These are phyloP conservation scores for Pedetes capensis DNA, from an alignment of 2,113 vertebrate genomes.

Conservation along the genomic window DNA sequence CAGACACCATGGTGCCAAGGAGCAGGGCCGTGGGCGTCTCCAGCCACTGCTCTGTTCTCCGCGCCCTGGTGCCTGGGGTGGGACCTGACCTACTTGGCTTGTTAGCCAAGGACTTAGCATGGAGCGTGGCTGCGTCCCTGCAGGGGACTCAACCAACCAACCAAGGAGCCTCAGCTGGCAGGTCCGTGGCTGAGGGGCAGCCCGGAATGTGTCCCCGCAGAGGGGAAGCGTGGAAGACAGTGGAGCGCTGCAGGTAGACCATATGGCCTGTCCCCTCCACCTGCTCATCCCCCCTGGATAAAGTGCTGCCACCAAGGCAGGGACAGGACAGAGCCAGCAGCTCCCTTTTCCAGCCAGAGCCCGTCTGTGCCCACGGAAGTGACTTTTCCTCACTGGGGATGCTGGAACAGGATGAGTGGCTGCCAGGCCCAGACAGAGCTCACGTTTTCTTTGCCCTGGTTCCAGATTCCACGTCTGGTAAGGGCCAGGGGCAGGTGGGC, in stretches of 20 bases:
- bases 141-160: neutral
- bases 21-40: neutral
- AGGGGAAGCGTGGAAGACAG: neutral
- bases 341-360: neutral
- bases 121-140: neutral
- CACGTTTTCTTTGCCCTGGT: neutral
- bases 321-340: fast-evolving
- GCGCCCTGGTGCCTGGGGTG: fast-evolving
- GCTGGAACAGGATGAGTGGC: neutral
- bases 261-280: fast-evolving
- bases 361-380: fast-evolving
- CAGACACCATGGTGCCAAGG: fast-evolving
- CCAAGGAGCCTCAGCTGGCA: fast-evolving
- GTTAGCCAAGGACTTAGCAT: too few relatives aligned
- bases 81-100: fast-evolving
- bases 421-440: neutral
- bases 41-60: fast-evolving
- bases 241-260: neutral
- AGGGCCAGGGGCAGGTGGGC: neutral
- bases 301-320: fast-evolving
- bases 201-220: fast-evolving
- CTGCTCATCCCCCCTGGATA: neutral
- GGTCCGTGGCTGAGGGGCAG: neutral
- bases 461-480: neutral
- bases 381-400: neutral